A percentile compares a stretch with the other conserved stretches of the same genome.
Evolutionary conservation across 2,113 vertebrate species (phyloP).

Genomic region (Eidolon helvum): DNA sequence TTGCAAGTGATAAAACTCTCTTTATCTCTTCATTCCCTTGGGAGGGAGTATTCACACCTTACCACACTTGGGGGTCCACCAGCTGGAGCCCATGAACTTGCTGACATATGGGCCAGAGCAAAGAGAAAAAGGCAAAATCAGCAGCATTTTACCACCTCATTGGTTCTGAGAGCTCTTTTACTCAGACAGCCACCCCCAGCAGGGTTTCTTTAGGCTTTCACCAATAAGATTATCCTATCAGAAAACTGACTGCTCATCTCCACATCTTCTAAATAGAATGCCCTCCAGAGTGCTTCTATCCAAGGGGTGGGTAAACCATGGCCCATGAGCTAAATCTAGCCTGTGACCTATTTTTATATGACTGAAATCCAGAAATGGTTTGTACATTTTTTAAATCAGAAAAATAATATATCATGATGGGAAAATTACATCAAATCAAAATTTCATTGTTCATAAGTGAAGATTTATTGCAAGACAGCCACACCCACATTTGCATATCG

Average conservation of each 20-base stretch:
- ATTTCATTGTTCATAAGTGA: background rate
- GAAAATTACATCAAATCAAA: background rate
- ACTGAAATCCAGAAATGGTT: background rate
- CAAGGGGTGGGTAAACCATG: fast-evolving
- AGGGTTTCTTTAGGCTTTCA: background rate
- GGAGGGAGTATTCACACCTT: background rate
- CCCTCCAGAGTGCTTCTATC: background rate
- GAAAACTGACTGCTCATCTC: background rate
- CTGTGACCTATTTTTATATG: background rate
- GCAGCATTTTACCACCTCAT: fast-evolving
- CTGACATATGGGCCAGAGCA: background rate
- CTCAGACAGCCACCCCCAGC: background rate
- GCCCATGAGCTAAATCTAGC: background rate
- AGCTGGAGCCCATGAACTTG: background rate
- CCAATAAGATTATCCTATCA: background rate
- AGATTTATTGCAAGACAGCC: background rate
- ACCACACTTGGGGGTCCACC: background rate
- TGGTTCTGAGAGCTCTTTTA: no score
- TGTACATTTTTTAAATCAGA: background rate
- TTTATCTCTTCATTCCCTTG: background rate
- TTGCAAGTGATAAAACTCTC: background rate
- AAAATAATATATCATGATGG: background rate
- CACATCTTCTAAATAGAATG: background rate
- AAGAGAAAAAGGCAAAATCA: fast-evolving
- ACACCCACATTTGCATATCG: background rate